Evolutionary conservation across 2,113 vertebrate species (phyloP).

Genomic region (Ramphastos sulfuratus): DNA sequence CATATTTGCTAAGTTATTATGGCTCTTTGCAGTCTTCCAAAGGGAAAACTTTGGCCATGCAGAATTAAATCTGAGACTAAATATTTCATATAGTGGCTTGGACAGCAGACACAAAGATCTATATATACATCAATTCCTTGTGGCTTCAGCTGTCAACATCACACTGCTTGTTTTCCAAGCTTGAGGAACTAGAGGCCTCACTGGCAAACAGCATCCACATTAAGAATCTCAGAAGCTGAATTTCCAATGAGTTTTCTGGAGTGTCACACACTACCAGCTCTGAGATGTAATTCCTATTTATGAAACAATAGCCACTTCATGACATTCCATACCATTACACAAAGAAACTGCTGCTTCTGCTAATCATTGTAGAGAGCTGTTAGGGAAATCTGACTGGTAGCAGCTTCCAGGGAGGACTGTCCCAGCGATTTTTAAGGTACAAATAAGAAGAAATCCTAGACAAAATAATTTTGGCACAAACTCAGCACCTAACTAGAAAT

Average conservation of each 20-base stretch:
- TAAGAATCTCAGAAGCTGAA: slow-evolving; percentile 6
- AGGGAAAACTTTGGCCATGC: slow-evolving; percentile 31
- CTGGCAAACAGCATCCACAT: background rate
- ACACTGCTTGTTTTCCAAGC: background rate
- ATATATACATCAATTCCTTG: background rate
- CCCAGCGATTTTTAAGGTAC: background rate
- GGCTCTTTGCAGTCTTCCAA: slow-evolving; percentile 41
- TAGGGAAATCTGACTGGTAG: background rate
- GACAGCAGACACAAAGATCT: slow-evolving; percentile 35
- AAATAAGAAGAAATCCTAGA: background rate
- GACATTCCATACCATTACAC: background rate
- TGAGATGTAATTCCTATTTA: background rate
- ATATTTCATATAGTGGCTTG: slow-evolving; percentile 45
- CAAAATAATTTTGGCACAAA: background rate
- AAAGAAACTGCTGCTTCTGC: background rate
- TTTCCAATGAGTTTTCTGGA: background rate
- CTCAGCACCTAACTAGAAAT: background rate
- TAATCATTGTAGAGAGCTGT: background rate
- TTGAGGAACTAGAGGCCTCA: background rate
- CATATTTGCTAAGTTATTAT: slow-evolving; percentile 55
- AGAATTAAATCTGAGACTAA: slow-evolving; percentile 50
- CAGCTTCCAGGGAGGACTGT: background rate
- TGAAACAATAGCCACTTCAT: slow-evolving; percentile 16
- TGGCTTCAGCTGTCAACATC: slow-evolving; percentile 2
- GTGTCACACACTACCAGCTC: background rate